phyloP scores from a whole-genome alignment of 2,113 vertebrate species.

The Ptychochromis oligacanthus region DNA sequence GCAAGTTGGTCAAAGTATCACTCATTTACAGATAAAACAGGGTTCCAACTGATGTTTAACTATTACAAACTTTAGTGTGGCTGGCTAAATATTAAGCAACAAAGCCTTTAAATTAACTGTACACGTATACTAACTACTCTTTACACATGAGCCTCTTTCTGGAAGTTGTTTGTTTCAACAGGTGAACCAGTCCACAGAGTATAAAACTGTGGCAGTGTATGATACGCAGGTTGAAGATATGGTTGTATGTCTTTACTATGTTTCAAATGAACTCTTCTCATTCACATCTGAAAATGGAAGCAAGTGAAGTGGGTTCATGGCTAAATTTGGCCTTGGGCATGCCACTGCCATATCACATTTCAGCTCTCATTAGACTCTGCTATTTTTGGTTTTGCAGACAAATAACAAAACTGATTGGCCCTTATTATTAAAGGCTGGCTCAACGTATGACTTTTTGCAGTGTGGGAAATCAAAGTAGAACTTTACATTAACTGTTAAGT shows the following conservation, averaged over 20 bases:
- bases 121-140: no score
- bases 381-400: conserved; percentile 67
- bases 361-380: conserved; percentile 56
- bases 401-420: conserved; percentile 46
- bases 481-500: background rate
- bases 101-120: no score
- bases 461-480: background rate
- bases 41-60: background rate
- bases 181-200: background rate
- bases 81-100: background rate
- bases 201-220: background rate
- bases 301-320: conserved; percentile 24
- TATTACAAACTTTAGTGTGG: background rate
- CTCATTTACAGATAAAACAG: background rate
- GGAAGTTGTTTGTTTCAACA: background rate
- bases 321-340: conserved; percentile 56
- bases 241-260: background rate
- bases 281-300: conserved; percentile 52
- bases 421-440: conserved; percentile 22
- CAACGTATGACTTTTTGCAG: background rate
- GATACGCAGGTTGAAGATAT: background rate
- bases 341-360: conserved; percentile 52
- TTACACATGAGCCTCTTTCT: no score
- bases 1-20: background rate
- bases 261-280: conserved; percentile 10